Conservation (phyloP, 2,113 vertebrate species). For the Zosterops japonicus region DNA sequence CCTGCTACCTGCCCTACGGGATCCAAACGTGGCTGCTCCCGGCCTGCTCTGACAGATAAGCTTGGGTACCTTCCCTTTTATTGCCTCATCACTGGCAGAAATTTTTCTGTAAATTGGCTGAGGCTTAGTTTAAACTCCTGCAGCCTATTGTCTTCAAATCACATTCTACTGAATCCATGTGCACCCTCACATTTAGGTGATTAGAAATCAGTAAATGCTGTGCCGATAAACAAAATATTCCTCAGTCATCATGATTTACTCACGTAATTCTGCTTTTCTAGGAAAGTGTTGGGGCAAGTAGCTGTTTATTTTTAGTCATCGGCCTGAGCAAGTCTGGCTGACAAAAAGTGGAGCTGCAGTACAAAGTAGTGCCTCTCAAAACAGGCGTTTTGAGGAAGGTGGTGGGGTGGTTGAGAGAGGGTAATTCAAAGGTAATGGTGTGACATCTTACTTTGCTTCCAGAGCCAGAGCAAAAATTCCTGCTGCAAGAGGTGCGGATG, state of each 20-base stretch:
- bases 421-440: neutral
- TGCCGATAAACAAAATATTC: neutral
- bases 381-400: accelerated
- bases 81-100: neutral
- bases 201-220: neutral
- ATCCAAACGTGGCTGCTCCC: neutral
- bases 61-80: neutral
- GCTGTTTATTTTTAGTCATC: neutral
- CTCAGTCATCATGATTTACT: accelerated
- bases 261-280: neutral
- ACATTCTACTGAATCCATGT: neutral
- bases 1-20: neutral
- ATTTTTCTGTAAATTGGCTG: neutral
- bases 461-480: constrained; percentile 96
- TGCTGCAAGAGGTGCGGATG: constrained; percentile 93
- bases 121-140: neutral
- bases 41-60: neutral
- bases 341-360: neutral
- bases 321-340: neutral
- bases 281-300: neutral
- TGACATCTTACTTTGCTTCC: constrained; percentile 88
- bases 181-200: neutral
- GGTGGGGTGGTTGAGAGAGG: neutral
- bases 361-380: neutral
- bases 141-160: neutral